Evolutionary conservation across 2,113 vertebrate species (phyloP).

Genomic region (Callipepla californica): DNA sequence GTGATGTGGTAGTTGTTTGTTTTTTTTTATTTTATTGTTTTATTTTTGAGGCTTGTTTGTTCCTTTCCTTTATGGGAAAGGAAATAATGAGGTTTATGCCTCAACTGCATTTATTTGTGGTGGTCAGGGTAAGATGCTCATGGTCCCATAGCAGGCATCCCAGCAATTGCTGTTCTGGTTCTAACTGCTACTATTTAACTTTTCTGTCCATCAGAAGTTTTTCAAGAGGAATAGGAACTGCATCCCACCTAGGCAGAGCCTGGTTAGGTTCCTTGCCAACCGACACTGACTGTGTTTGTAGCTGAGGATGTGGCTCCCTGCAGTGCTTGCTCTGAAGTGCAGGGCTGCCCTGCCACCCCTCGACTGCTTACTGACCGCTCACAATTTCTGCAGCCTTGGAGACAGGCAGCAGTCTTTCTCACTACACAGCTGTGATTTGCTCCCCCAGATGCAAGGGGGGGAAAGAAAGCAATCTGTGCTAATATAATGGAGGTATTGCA

Average conservation of each 20-base stretch:
- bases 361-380: not conserved
- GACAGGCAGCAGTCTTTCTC: not conserved
- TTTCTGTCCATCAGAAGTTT: not conserved
- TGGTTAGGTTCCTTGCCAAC: not conserved
- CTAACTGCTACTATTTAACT: not conserved
- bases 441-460: not conserved
- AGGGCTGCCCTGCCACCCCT: not conserved
- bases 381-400: not conserved
- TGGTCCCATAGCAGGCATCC: not conserved
- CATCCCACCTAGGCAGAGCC: not conserved
- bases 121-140: not conserved
- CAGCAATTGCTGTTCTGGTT: not conserved
- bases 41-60: not conserved
- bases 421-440: fast-evolving
- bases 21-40: not conserved
- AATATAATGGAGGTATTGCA: too few species aligned
- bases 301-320: fast-evolving
- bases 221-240: not conserved
- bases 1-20: not conserved
- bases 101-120: not conserved
- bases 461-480: fast-evolving
- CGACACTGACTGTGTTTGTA: fast-evolving
- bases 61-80: fast-evolving
- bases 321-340: not conserved
- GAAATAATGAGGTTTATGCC: not conserved